Conservation (phyloP, 2,888 invertebrate species). For the Meandrusa payeni region DNA sequence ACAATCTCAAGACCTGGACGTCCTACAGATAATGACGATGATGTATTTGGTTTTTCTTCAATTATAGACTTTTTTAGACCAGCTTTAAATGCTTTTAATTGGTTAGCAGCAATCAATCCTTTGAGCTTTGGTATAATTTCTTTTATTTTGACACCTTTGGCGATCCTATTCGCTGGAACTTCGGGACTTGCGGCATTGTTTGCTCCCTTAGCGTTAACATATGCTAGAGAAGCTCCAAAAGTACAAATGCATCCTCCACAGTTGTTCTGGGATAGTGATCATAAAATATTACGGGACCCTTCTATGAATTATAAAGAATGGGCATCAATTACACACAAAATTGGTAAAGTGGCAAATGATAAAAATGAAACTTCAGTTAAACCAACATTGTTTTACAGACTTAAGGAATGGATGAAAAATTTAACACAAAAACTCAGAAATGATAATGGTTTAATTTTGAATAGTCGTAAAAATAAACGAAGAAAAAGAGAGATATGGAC, state of each 20-base stretch:
- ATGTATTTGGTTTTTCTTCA: constrained; percentile 71
- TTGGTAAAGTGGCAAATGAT: constrained; percentile 33
- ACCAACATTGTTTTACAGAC: constrained; percentile 43
- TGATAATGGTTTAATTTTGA: constrained; percentile 30
- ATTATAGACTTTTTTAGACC: constrained; percentile 71
- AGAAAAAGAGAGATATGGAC: constrained; percentile 57
- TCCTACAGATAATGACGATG: constrained; percentile 56
- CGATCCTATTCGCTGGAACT: constrained; percentile 81
- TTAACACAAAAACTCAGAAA: constrained; percentile 41
- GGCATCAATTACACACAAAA: constrained; percentile 37
- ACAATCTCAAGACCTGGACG: constrained; percentile 49
- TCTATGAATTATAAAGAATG: constrained; percentile 55
- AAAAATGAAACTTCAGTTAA: constrained; percentile 30
- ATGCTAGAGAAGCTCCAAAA: constrained; percentile 65
- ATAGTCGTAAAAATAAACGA: constrained; percentile 47
- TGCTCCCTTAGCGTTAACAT: constrained; percentile 83
- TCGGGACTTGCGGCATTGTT: constrained; percentile 82
- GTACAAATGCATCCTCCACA: constrained; percentile 46
- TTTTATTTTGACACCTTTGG: constrained; percentile 82
- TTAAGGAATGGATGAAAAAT: constrained; percentile 50
- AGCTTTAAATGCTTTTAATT: constrained; percentile 71
- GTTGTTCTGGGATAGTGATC: constrained; percentile 80
- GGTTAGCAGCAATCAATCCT: constrained; percentile 80
- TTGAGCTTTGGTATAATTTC: constrained; percentile 81
- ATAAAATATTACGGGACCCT: constrained; percentile 76